Conservation (phyloP, 2,113 vertebrate species). For the Neotoma lepida region DNA sequence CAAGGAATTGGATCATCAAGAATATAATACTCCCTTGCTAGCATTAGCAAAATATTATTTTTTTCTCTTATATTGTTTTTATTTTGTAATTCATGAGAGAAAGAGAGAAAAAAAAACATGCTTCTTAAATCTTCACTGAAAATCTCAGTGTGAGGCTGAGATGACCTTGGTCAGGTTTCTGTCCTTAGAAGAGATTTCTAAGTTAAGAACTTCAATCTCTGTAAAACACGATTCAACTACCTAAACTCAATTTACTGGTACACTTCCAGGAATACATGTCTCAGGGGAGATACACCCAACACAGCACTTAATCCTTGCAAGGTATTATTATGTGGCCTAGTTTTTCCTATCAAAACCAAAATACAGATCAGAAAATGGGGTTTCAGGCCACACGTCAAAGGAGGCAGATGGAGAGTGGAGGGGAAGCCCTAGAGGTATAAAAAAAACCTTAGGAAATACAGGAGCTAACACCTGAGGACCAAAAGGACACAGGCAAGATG, state of each 20-base stretch:
- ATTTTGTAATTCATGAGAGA: constrained; percentile 23
- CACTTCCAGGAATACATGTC: constrained; percentile 46
- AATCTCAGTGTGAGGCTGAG: background rate
- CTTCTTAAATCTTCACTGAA: constrained; percentile 11
- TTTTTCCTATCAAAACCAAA: background rate
- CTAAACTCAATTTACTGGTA: constrained; percentile 43
- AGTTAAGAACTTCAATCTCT: constrained; percentile 45
- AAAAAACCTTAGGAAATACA: no score
- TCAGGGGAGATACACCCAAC: constrained; percentile 47
- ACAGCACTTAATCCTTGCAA: constrained; percentile 18
- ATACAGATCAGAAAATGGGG: background rate
- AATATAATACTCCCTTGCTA: background rate
- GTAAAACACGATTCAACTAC: constrained; percentile 49
- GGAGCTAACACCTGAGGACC: rapidly evolving
- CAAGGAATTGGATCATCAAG: background rate
- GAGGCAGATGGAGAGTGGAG: background rate
- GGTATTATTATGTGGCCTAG: background rate
- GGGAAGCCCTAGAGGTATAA: background rate
- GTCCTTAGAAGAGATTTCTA: constrained; percentile 54
- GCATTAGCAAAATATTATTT: background rate
- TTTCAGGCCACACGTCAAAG: background rate
- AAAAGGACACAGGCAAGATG: rapidly evolving
- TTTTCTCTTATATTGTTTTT: background rate
- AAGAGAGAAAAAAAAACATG: background rate
- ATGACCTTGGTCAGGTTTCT: constrained; percentile 30